These are phyloP conservation scores for Drosophila subpulchrella DNA, from an alignment of 1,140 invertebrate genomes.

Conservation along the genomic window DNA sequence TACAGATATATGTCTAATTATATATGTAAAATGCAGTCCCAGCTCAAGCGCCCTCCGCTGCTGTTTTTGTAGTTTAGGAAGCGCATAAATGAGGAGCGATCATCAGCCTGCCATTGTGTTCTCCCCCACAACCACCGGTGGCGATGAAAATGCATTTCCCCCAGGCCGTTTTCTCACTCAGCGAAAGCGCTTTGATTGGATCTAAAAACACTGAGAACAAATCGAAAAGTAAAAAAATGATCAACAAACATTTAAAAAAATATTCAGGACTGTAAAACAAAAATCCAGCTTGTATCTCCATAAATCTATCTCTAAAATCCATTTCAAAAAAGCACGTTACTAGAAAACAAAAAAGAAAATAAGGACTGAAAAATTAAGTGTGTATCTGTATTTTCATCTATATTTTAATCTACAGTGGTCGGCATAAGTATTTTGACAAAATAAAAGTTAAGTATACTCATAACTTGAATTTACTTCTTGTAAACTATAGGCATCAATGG, in stretches of 20 bases:
- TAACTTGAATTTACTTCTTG: no score
- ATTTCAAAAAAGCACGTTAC: no score
- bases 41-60: constrained; percentile 34
- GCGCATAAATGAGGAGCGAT: constrained; percentile 63
- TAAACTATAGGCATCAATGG: no score
- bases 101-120: constrained; percentile 28
- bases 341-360: no score
- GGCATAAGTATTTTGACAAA: no score
- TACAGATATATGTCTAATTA: constrained; percentile 51
- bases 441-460: no score
- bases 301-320: no score
- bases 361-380: no score
- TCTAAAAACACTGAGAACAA: neutral
- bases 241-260: neutral
- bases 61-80: constrained; percentile 21
- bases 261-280: neutral
- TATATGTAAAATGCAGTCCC: constrained; percentile 56
- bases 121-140: constrained; percentile 9
- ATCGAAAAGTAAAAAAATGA: neutral
- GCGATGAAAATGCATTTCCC: constrained; percentile 57
- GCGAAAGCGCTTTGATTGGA: constrained; percentile 54
- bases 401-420: no score
- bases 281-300: no score
- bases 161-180: constrained; percentile 62
- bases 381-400: no score